Percentiles rank a stretch among this genome's conserved stretches.
phyloP scores from a whole-genome alignment of 2,888 invertebrate species.

The Eurytoma californica region DNA sequence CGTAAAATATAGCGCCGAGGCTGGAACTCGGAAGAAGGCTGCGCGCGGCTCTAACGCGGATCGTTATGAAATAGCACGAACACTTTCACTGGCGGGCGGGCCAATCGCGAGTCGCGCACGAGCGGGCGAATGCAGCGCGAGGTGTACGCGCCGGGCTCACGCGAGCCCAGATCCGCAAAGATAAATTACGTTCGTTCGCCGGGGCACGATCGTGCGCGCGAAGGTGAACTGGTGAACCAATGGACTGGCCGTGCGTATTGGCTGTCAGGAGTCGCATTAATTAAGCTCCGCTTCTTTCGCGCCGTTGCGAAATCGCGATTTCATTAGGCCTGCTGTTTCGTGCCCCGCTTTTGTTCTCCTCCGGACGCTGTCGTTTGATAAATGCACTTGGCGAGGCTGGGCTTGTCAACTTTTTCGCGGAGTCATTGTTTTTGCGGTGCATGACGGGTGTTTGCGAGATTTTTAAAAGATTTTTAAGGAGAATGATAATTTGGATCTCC shows the following conservation, averaged over 20 bases:
- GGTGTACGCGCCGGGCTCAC: neutral
- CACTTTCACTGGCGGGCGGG: constrained; percentile 42
- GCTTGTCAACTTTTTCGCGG: too few species aligned
- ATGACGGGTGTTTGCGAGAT: too few species aligned
- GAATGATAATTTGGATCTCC: neutral
- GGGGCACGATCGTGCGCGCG: constrained; percentile 17
- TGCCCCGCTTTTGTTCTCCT: too few species aligned
- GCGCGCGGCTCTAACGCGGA: constrained; percentile 1
- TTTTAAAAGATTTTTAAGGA: neutral
- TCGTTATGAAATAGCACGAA: constrained; percentile 46
- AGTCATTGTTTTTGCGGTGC: too few species aligned
- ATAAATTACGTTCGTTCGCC: constrained; percentile 35
- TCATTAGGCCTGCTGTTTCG: too few species aligned
- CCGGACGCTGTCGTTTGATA: too few species aligned
- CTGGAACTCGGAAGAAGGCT: constrained; percentile 7
- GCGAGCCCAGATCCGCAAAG: constrained; percentile 29
- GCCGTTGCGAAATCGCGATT: too few species aligned
- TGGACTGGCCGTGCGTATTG: too few species aligned
- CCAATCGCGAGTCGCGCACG: constrained; percentile 7
- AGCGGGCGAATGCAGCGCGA: neutral
- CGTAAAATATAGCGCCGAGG: neutral
- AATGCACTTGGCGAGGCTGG: too few species aligned
- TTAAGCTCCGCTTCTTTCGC: too few species aligned
- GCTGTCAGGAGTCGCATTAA: too few species aligned
- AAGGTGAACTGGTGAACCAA: too few species aligned